phyloP scores from a whole-genome alignment of 2,797 vertebrate species.

The Florisuga fusca region DNA sequence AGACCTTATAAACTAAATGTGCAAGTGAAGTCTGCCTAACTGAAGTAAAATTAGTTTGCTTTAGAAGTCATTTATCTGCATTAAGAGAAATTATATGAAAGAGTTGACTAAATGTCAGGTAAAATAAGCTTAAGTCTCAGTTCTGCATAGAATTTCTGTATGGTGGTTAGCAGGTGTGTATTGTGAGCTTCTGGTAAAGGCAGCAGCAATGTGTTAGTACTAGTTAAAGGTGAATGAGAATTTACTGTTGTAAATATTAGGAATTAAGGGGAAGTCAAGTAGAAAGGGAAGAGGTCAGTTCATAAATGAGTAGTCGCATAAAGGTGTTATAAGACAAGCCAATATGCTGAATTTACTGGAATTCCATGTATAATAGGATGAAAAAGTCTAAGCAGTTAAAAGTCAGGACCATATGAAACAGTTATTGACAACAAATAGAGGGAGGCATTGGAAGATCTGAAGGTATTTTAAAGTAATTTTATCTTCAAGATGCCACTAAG shows the following conservation, averaged over 20 bases:
- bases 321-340: background rate
- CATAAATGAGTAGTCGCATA: slow-evolving; percentile 13
- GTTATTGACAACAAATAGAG: background rate
- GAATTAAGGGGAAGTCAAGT: background rate
- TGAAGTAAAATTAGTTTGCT: background rate
- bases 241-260: background rate
- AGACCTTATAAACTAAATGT: background rate
- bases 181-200: background rate
- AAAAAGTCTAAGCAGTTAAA: slow-evolving; percentile 22
- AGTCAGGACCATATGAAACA: background rate
- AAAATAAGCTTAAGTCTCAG: background rate
- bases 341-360: slow-evolving; percentile 27
- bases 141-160: background rate
- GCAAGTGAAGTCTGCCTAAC: background rate
- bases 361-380: slow-evolving; percentile 16
- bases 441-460: background rate
- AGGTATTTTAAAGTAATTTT: background rate
- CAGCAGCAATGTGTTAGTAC: background rate
- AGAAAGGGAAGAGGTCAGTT: background rate
- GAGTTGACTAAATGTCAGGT: background rate
- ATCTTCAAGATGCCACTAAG: background rate
- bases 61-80: background rate
- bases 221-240: background rate
- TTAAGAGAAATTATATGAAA: background rate
- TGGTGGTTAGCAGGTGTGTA: background rate